phyloP scores from a whole-genome alignment of 2,888 invertebrate species.

The Scaptomyza cyrtandrae region DNA sequence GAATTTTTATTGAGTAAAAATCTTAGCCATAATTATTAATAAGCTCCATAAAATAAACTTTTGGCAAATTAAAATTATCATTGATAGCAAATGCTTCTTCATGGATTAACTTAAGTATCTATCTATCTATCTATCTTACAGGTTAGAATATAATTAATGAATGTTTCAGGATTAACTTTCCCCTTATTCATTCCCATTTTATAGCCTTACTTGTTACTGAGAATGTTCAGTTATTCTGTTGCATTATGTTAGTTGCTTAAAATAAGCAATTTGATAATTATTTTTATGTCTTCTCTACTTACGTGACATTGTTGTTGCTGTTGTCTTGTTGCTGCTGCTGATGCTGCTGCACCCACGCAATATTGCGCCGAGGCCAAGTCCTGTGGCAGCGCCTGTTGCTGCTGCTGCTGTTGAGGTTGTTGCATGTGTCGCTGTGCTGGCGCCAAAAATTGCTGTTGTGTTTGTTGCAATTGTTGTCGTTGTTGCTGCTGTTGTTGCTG shows the following conservation, averaged over 20 bases:
- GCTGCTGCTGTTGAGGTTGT: slow-evolving; percentile 29
- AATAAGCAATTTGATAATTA: neutral
- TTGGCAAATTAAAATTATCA: too few relatives aligned
- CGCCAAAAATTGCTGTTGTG: slow-evolving; percentile 47
- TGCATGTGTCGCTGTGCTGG: slow-evolving; percentile 48
- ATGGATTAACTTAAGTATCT: neutral
- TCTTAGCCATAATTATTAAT: too few relatives aligned
- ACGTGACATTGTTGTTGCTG: slow-evolving; percentile 31
- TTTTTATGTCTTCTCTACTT: slow-evolving; percentile 15
- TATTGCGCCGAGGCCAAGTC: slow-evolving; percentile 38
- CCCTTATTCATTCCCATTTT: neutral
- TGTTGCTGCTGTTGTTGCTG: slow-evolving; percentile 45
- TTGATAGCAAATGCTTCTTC: neutral
- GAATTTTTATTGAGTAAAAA: too few relatives aligned
- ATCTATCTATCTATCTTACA: too few relatives aligned
- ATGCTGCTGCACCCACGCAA: neutral
- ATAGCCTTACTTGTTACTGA: too few relatives aligned
- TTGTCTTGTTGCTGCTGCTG: slow-evolving; percentile 10
- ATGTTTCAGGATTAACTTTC: neutral
- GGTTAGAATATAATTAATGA: neutral
- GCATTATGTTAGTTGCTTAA: too few relatives aligned
- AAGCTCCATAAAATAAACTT: too few relatives aligned
- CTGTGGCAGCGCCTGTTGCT: slow-evolving; percentile 44
- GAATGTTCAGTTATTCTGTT: too few relatives aligned
- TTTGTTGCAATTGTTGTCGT: slow-evolving; percentile 42